These are phyloP conservation scores for Hipposideros larvatus DNA, from an alignment of 2,797 vertebrate species.

Conservation along the genomic window DNA sequence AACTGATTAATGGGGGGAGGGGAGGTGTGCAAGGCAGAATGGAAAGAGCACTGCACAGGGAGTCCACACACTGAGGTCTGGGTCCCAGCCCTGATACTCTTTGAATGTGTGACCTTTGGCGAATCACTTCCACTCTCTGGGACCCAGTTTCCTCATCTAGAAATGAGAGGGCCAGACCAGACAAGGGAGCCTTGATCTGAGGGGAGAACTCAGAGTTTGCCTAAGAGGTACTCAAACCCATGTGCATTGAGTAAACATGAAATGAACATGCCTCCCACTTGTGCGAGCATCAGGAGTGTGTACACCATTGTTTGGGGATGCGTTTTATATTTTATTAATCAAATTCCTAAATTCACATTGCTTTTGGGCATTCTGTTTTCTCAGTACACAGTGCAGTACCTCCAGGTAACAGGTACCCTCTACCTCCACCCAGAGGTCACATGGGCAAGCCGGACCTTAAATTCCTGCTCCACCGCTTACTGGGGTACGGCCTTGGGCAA, in stretches of 20 bases:
- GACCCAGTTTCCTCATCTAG: background rate
- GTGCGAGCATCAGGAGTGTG: no score
- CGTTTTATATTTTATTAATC: no score
- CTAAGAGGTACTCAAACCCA: background rate
- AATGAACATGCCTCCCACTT: fast-evolving
- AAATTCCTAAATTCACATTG: background rate
- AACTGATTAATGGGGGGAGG: no score
- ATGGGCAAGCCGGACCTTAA: fast-evolving
- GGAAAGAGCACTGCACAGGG: background rate
- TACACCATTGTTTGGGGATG: no score
- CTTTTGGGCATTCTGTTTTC: background rate
- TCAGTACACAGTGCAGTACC: background rate
- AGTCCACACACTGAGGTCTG: background rate
- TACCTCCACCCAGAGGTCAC: fast-evolving
- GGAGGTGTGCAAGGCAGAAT: background rate
- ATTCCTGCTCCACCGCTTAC: fast-evolving
- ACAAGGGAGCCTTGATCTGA: background rate
- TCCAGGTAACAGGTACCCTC: background rate
- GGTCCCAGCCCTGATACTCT: background rate
- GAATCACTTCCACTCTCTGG: background rate
- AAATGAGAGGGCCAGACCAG: no score
- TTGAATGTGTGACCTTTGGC: fast-evolving
- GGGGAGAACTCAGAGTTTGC: background rate
- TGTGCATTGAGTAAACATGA: fast-evolving
- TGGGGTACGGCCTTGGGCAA: background rate